Evolutionary conservation across 2,888 invertebrate genomes (phyloP).

Genomic region (Chloromyia formosa): DNA sequence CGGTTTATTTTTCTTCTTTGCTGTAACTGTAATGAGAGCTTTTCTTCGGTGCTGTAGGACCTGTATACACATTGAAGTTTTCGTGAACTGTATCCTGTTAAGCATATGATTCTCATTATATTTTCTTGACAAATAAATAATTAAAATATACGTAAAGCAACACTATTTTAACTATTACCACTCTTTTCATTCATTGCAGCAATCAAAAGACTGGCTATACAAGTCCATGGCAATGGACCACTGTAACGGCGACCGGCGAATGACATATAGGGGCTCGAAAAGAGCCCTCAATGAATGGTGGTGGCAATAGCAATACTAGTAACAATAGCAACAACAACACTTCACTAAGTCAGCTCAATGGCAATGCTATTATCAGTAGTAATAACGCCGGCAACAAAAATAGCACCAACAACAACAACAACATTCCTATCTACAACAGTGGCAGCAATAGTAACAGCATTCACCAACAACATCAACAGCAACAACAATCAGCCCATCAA

Average conservation of each 20-base stretch:
- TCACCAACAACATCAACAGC: constrained; percentile 28
- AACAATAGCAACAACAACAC: constrained; percentile 45
- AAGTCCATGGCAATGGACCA: constrained; percentile 70
- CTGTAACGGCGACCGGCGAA: constrained; percentile 69
- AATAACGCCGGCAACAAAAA: constrained; percentile 38
- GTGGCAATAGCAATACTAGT: constrained; percentile 38
- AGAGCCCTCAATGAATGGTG: constrained; percentile 58
- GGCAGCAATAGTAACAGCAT: constrained; percentile 1
- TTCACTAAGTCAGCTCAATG: constrained; percentile 31
- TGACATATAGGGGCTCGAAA: constrained; percentile 67
- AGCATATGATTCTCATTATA: no score
- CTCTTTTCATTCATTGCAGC: constrained; percentile 52
- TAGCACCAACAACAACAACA: constrained; percentile 49
- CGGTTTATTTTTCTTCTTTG: no score
- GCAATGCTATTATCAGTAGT: constrained; percentile 28
- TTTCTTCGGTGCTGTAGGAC: no score
- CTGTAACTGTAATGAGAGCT: no score
- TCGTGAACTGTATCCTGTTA: no score
- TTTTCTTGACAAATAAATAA: no score
- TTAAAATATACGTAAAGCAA: no score
- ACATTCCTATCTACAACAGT: constrained; percentile 49
- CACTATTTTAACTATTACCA: no score
- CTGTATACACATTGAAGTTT: no score
- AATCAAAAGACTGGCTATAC: constrained; percentile 63
- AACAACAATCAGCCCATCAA: constrained; percentile 1